phyloP scores from a whole-genome alignment of 2,797 vertebrate genomes.

The Falco berigora region DNA sequence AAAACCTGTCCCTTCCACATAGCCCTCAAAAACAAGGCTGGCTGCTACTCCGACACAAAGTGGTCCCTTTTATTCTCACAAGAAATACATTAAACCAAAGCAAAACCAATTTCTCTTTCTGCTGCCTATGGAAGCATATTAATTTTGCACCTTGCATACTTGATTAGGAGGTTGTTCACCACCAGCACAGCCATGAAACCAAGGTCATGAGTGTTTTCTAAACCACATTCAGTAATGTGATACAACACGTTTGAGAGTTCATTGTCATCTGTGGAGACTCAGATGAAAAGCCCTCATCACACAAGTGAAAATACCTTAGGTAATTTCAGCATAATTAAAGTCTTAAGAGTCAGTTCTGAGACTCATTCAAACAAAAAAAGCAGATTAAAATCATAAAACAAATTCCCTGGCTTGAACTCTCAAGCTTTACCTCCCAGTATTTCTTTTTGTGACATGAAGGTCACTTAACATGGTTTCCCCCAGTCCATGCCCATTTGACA shows the following conservation, averaged over 20 bases:
- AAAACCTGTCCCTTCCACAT: not conserved
- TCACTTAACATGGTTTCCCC: not conserved
- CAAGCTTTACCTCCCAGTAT: not conserved
- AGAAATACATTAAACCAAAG: not conserved
- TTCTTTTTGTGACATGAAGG: not conserved
- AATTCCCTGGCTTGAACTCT: not conserved
- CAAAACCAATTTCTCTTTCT: not conserved
- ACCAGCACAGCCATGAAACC: not conserved
- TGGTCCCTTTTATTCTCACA: not conserved
- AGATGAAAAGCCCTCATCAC: not conserved
- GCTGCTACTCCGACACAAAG: not conserved
- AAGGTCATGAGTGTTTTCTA: not conserved
- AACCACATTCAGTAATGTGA: not conserved
- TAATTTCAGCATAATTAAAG: not conserved
- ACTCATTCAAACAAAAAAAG: not conserved
- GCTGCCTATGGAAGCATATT: not conserved
- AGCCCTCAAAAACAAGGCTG: not conserved
- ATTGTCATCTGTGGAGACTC: not conserved
- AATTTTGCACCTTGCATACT: not conserved
- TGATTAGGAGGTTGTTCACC: not conserved
- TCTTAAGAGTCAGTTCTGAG: not conserved
- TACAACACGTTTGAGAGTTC: not conserved
- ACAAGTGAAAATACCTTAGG: not conserved
- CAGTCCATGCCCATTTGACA: fast-evolving
- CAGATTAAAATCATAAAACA: not conserved